Evolutionary conservation across 2,888 invertebrate genomes (phyloP).

Genomic region (Heteromurus nitidus): DNA sequence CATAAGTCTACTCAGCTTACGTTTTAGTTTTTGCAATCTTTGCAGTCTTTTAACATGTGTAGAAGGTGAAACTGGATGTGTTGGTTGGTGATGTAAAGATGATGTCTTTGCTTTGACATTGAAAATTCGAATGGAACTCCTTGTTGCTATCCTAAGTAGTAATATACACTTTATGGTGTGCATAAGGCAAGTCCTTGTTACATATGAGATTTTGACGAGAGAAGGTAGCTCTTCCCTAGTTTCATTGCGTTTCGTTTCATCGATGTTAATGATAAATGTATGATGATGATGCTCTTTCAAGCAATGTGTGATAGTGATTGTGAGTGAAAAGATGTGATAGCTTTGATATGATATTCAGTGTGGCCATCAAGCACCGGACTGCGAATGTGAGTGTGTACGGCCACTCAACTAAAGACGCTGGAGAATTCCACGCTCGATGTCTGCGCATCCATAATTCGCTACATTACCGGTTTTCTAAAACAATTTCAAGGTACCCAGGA

Average conservation of each 20-base stretch:
- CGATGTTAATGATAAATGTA: constrained; percentile 25
- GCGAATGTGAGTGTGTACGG: too few relatives aligned
- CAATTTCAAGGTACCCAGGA: neutral
- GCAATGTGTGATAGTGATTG: neutral
- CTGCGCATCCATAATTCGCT: neutral
- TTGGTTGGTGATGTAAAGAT: constrained; percentile 2
- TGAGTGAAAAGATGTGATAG: neutral
- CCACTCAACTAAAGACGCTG: too few relatives aligned
- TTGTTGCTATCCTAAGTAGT: constrained; percentile 40
- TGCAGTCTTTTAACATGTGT: too few relatives aligned
- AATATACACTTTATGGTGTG: neutral
- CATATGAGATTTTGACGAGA: constrained; percentile 23
- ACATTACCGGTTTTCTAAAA: neutral
- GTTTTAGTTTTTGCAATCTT: too few relatives aligned
- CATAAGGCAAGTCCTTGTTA: neutral
- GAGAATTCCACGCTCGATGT: neutral
- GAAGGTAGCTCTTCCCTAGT: constrained; percentile 22
- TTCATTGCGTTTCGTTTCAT: neutral
- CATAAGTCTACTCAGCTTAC: too few relatives aligned
- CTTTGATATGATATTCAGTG: neutral
- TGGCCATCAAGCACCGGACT: constrained; percentile 2
- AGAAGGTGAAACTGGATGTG: neutral
- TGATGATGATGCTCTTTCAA: constrained; percentile 17
- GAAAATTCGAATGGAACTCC: constrained; percentile 31
- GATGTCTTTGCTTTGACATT: constrained; percentile 46